Conservation (phyloP, 2,888 invertebrate species). For the Limnephilus lunatus region DNA sequence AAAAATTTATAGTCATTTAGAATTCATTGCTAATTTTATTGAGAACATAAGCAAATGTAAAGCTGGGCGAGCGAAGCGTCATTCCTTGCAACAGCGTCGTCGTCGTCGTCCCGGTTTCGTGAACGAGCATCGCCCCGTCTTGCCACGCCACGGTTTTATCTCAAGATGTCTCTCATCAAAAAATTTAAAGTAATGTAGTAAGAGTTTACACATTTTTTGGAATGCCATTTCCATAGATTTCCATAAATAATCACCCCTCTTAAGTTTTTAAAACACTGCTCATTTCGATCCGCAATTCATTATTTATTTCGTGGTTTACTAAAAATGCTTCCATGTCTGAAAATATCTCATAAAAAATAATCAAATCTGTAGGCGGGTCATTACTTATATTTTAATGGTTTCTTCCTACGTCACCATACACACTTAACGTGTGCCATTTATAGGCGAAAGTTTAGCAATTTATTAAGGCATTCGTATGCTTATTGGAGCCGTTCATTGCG, state of each 20-base stretch:
- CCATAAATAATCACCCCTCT: neutral
- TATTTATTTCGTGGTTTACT: neutral
- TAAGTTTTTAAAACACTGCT: neutral
- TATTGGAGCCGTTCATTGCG: neutral
- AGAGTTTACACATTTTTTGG: neutral
- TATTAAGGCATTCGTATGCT: neutral
- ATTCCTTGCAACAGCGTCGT: too few relatives aligned
- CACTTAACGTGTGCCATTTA: constrained; percentile 2
- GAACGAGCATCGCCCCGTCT: too few relatives aligned
- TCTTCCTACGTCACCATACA: neutral
- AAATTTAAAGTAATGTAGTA: neutral
- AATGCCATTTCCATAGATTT: neutral
- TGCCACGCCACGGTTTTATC: too few relatives aligned
- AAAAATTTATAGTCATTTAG: too few relatives aligned
- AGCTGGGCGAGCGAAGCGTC: too few relatives aligned
- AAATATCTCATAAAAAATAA: neutral
- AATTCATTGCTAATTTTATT: too few relatives aligned
- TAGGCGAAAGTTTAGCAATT: neutral
- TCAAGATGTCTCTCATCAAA: too few relatives aligned
- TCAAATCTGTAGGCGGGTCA: neutral
- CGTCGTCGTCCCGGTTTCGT: too few relatives aligned
- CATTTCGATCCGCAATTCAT: neutral
- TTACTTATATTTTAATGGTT: neutral
- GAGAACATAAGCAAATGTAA: too few relatives aligned
- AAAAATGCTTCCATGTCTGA: neutral